Evolutionary conservation across 2,797 vertebrate species (phyloP), one percentile per base, ranked within the genome.

Genomic region (Threskiornis aethiopicus): DNA sequence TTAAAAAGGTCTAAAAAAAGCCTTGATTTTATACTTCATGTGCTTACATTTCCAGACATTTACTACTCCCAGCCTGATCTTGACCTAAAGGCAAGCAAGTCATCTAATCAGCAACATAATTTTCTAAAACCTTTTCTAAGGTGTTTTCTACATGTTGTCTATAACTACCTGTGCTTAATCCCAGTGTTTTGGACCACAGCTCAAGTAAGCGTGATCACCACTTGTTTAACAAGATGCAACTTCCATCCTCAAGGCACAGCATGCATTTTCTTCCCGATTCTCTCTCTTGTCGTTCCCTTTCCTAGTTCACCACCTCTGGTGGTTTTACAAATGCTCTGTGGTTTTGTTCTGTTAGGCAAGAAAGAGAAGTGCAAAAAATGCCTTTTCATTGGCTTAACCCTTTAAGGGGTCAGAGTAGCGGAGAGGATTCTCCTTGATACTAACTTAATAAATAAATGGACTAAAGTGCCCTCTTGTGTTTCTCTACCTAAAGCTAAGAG

Each of bases 401-500:
- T 75, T 71, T 61, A 54, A 78, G 14, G 2, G 2, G 1, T 72
- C 15, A 61, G 8, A 72, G 26, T 13, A 58, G 15, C n/a, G 29
- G 39, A 81, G 35, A 35, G 2, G 14, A 46, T 73, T 83, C 46
- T 82, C 39, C 52, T 77, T 35, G 22, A 42, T 20, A 83, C 2
- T 13, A 72, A 46, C 35, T 75, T 84, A 84, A 42, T 31, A 87
- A 95, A 94, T 51, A 57, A 84, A 76, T 61, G 86, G 70, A 80
- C 73, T 94, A 25, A 88, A 95, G 82, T 94, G 94, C 96, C 95
- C 89, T 72, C 96, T 97, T 90, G 92, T 93, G 91, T 93, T 91
- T 88, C 69, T 79, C 44, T 79, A 64, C 37, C 16, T 66, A 41
- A 96, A 86, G 33, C 5, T 84, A 66, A 42, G 11, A 80, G 6